Base-by-base conservation (phyloP, 2,888 invertebrate species). In the Cabera pusaria region DNA sequence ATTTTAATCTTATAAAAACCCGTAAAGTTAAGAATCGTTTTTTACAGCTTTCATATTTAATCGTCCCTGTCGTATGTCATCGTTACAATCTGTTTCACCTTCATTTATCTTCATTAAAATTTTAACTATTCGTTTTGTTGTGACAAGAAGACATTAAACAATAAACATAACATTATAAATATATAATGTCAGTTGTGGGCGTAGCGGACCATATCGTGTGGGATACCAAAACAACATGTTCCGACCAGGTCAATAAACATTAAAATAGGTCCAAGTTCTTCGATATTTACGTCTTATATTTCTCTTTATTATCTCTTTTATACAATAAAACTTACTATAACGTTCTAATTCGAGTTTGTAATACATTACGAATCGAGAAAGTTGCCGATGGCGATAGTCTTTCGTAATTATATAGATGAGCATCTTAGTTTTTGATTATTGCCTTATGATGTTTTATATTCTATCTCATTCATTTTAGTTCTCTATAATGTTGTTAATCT, bases 261-360 rank as follows among this genome's bases (percentile, higher is more conserved):
- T 46, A 16, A 40, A 47, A 48, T 48, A 40, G 25, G 23, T 32
- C 12, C 39, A 40, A 43, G 17, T 16, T 29, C 22, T 25, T 9
- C 35, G 33, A 44, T 46, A 49, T 40, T 40, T 43, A 43, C 22
- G 32, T 35, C 43, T 47, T 41, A 38, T 22, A 44, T 46, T 34
- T 38, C 35, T 40, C 40, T 49, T 45, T 40, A 44, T 41, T 40
- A 46, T 42, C 41, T 44, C 21, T 31, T 46, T 44, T 32, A 36
- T 33, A 46, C 39, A 45, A 45, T 43, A 45, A 49, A 52, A 49
- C 34, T 43, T 42, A 42, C 42, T 40, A 39, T 49, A 49, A 52
- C 42, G 46, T 35, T 37, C 28, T 35, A 27, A 38, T 42, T 19
- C 22, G 28, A 39, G n/a, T 32, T 19, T 41, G 23, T 18, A 25